Percentiles rank a stretch among this genome's conserved stretches.
phyloP scores from a whole-genome alignment of 2,888 invertebrate genomes.

The Steinernema carpocapsae region DNA sequence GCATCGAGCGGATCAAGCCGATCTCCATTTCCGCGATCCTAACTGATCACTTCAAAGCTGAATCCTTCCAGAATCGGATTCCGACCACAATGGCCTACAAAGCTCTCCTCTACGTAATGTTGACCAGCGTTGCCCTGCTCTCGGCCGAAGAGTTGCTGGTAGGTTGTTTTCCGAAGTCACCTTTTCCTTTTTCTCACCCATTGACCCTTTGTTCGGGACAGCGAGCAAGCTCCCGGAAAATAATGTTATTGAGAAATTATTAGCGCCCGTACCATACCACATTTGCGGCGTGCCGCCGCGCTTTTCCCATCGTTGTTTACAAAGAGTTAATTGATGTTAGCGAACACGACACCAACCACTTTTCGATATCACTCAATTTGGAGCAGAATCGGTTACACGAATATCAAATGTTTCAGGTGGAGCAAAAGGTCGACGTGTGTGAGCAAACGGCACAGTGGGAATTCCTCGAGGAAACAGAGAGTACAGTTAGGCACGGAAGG shows the following conservation, averaged over 20 bases:
- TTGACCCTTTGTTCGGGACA: conserved; percentile 2
- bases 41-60: background rate
- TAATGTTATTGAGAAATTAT: conserved; percentile 27
- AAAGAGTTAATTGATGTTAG: conserved; percentile 10
- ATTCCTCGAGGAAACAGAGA: conserved; percentile 33
- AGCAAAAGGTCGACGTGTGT: conserved; percentile 38
- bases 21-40: background rate
- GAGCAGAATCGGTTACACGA: conserved; percentile 14
- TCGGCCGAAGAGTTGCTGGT: conserved; percentile 19
- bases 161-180: conserved; percentile 1
- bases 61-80: too few relatives aligned
- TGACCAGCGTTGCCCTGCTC: background rate
- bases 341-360: background rate
- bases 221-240: background rate
- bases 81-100: background rate
- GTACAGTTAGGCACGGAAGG: conserved; percentile 25
- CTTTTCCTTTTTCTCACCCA: conserved; percentile 2
- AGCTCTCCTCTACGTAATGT: background rate
- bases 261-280: background rate
- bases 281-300: background rate
- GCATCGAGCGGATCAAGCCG: too few relatives aligned
- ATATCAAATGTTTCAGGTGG: conserved; percentile 33
- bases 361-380: background rate
- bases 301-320: conserved; percentile 19
- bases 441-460: conserved; percentile 36